Evolutionary conservation across 1,140 invertebrate species (phyloP), one percentile per base, ranked within the genome.

Genomic region (Diprion similis): DNA sequence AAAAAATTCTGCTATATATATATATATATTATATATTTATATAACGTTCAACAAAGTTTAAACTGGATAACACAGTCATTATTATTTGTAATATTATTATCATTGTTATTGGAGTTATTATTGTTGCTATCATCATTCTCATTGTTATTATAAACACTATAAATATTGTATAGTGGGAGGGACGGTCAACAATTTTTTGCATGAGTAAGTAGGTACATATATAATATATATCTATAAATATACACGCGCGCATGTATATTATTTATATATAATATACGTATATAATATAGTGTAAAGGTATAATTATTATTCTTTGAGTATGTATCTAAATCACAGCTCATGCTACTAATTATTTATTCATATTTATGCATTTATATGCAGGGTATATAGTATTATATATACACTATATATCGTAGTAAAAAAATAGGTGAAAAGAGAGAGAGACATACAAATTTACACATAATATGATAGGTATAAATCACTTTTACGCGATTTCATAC

Each of bases 281-380:
- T 77, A 74, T 75, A 72, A 74, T 75, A 71, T 46, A 48, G 37
- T 37, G 15, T 75, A 70, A 46, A 65, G 19, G 68, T 69, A 71
- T 18, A 80, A 72, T 76, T 79, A 84, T 78, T 79, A 81, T 78
- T 83, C 81, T 75, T 84, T 84, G 84, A 84, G 82, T 87, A 87
- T 83, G 85, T 86, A 87, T 80, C 86, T 88, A 88, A 87, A 88
- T 88, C 87, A 88, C 87, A 88, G 87, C 82, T 87, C 84, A 81
- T 87, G 85, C 86, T 88, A 87, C 85, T 87, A 86, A 84, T 86
- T 86, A 86, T 81, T 87, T 86, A 84, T 80, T 59, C 51, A 17
- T 59, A 59, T 13, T 13, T 59, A 59, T 59, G n/a, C n/a, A 59
- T 1, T 37, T 37, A 37, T 37, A 37, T 37, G 24, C 24, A 37